Conservation (phyloP, 2,113 vertebrate genomes). For the Danionella cerebrum region DNA sequence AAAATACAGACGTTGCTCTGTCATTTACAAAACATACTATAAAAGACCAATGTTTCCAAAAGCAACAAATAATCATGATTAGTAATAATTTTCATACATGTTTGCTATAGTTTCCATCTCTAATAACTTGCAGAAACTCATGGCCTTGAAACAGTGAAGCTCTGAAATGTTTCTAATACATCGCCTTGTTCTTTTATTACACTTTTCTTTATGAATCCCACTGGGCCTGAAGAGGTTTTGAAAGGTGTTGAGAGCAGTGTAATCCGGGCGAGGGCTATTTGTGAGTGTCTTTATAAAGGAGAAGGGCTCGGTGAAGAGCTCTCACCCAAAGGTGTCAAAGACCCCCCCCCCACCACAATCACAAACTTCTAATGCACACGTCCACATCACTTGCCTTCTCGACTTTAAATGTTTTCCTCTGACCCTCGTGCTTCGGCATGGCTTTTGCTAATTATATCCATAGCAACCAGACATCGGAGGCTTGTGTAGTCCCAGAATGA, state of each 20-base stretch:
- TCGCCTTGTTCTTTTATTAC: no score
- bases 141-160: no score
- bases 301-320: conserved; percentile 12
- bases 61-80: no score
- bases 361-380: background rate
- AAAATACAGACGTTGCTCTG: no score
- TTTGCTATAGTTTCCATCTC: no score
- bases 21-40: no score
- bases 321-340: background rate
- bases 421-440: background rate
- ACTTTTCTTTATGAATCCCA: background rate
- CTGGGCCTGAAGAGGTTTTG: background rate
- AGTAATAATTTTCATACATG: no score
- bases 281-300: conserved; percentile 14
- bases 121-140: no score
- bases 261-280: conserved; percentile 4
- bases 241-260: conserved; percentile 7
- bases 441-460: background rate
- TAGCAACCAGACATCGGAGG: background rate
- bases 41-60: no score
- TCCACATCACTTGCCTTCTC: background rate
- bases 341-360: background rate
- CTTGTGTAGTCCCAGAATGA: background rate
- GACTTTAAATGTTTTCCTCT: background rate
- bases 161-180: no score